Conservation (phyloP, 2,888 invertebrate species). For the Callyntrura guangdongensis region DNA sequence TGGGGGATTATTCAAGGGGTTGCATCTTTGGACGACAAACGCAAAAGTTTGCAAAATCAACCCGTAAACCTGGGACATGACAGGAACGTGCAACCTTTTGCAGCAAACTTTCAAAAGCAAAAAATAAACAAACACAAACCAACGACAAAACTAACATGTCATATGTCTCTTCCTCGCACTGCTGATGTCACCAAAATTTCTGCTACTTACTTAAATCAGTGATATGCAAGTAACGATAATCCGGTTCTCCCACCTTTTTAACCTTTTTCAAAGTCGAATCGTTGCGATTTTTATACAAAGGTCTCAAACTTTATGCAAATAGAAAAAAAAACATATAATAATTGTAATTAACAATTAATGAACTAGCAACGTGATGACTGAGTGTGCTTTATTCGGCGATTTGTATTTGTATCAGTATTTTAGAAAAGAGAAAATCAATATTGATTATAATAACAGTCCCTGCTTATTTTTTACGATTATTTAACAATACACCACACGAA, state of each 20-base stretch:
- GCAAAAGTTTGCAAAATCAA: not conserved
- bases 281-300: no score
- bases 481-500: no score
- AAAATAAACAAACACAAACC: not conserved
- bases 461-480: no score
- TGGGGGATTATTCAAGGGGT: not conserved
- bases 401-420: no score
- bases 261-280: constrained; percentile 44
- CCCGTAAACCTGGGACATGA: not conserved
- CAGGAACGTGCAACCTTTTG: not conserved
- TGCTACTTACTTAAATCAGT: constrained; percentile 22
- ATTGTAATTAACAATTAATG: no score
- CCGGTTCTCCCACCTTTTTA: constrained; percentile 63
- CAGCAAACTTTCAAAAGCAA: not conserved
- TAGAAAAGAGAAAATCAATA: no score
- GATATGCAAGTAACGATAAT: constrained; percentile 13
- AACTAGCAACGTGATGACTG: no score
- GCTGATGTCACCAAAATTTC: not conserved
- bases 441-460: no score
- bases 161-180: constrained; percentile 10
- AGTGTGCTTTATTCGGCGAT: no score
- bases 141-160: not conserved
- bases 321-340: no score
- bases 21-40: constrained; percentile 20
- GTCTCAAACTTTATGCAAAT: no score